Conservation (phyloP, 2,113 vertebrate species). For the Bambusicola thoracicus region DNA sequence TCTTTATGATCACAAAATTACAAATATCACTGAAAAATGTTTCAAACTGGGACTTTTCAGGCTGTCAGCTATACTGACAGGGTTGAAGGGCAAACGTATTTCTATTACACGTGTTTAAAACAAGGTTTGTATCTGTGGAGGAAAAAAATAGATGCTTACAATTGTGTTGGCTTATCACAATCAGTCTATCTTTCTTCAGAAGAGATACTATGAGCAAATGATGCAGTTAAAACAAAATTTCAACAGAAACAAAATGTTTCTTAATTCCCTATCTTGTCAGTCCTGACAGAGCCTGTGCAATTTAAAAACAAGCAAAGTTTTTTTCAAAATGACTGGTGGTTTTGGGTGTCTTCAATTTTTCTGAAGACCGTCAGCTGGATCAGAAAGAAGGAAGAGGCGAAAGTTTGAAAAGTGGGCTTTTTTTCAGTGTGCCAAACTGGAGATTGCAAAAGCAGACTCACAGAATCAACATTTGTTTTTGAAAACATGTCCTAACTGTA, state of each 20-base stretch:
- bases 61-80: background rate
- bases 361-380: background rate
- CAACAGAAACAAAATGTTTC: background rate
- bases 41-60: background rate
- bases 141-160: background rate
- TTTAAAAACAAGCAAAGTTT: background rate
- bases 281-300: background rate
- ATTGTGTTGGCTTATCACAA: background rate
- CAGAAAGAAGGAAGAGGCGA: background rate
- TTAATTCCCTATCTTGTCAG: background rate
- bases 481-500: background rate
- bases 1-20: no score
- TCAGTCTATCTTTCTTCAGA: background rate
- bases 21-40: background rate
- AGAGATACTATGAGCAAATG: background rate
- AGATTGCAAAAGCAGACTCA: background rate
- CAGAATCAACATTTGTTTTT: background rate
- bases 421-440: background rate
- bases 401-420: background rate
- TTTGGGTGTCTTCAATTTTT: background rate
- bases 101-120: slow-evolving; percentile 7
- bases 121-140: background rate
- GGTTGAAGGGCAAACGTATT: background rate
- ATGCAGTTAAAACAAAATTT: background rate
- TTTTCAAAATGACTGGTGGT: background rate